Evolutionary conservation across 2,113 vertebrate genomes (phyloP).

Genomic region (Cavia porcellus): DNA sequence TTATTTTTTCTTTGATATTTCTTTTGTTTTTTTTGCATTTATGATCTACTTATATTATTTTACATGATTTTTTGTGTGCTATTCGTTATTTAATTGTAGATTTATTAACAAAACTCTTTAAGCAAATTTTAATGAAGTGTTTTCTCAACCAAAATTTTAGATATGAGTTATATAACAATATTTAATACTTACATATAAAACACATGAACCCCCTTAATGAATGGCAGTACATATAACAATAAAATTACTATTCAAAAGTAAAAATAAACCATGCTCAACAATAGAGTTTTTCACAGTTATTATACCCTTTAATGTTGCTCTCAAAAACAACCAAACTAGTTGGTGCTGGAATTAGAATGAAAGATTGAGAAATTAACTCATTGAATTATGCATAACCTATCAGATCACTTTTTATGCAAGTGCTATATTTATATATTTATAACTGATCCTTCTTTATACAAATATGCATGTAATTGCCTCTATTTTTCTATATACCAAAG

Average conservation of each 20-base stretch:
- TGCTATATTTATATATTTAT: background rate
- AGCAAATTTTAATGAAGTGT: background rate
- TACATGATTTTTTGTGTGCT: background rate
- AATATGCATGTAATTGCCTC: background rate
- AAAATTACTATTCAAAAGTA: background rate
- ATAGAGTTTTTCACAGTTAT: background rate
- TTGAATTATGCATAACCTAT: background rate
- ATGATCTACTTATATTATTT: background rate
- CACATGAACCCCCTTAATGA: background rate
- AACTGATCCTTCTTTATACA: slow-evolving; percentile 20
- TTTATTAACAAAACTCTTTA: background rate
- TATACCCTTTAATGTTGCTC: background rate
- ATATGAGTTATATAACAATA: background rate
- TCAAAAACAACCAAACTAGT: slow-evolving; percentile 23
- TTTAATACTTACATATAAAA: background rate
- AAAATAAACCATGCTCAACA: slow-evolving; percentile 9
- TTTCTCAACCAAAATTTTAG: background rate
- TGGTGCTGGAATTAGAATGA: slow-evolving; percentile 46
- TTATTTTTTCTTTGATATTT: background rate
- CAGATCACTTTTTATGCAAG: background rate
- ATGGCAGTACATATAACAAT: background rate
- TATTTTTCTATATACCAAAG: slow-evolving; percentile 11
- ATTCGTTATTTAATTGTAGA: background rate
- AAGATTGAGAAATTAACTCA: slow-evolving; percentile 26
- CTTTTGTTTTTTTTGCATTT: background rate